Base-by-base conservation (phyloP, 2,888 invertebrate genomes). In the Ligdia adustata region DNA sequence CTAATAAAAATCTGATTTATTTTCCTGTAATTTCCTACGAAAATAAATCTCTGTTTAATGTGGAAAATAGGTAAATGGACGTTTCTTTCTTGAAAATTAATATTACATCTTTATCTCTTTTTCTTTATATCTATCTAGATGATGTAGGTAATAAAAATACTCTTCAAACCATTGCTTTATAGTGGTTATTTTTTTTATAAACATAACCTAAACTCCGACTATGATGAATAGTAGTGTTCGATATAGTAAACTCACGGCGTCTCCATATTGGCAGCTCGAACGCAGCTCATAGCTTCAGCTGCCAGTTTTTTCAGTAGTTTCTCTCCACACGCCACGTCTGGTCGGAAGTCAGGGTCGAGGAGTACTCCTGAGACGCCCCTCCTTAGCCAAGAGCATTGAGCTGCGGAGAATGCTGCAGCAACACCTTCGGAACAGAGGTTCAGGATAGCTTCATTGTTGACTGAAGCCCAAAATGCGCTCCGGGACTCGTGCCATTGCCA, bases 171-270 rank as follows among this genome's bases (percentile, higher is more conserved):
- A n/a, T n/a, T n/a, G n/a, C n/a, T n/a, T n/a, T n/a, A n/a, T n/a
- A n/a, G n/a, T n/a, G n/a, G n/a, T n/a, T n/a, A n/a, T n/a, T n/a
- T n/a, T n/a, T n/a, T n/a, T n/a, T n/a, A n/a, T n/a, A n/a, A n/a
- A n/a, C n/a, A n/a, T n/a, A n/a, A n/a, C n/a, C n/a, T n/a, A n/a
- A n/a, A n/a, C n/a, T n/a, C n/a, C n/a, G n/a, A n/a, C n/a, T n/a
- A n/a, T n/a, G n/a, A n/a, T n/a, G n/a, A n/a, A n/a, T n/a, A n/a
- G n/a, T n/a, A n/a, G n/a, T n/a, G n/a, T n/a, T n/a, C n/a, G n/a
- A n/a, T n/a, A n/a, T n/a, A n/a, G n/a, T n/a, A n/a, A n/a, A 64
- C 87, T 81, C 63, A 90, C 89, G 89, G 85, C 1, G 60, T 65
- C 0, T 82, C 81, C 33, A 82, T 58, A 14, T 66, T 69, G 9